Percentiles rank a stretch among this genome's conserved stretches.
Evolutionary conservation across 2,888 invertebrate genomes (phyloP).

Genomic region (Liodrosophila aerea): DNA sequence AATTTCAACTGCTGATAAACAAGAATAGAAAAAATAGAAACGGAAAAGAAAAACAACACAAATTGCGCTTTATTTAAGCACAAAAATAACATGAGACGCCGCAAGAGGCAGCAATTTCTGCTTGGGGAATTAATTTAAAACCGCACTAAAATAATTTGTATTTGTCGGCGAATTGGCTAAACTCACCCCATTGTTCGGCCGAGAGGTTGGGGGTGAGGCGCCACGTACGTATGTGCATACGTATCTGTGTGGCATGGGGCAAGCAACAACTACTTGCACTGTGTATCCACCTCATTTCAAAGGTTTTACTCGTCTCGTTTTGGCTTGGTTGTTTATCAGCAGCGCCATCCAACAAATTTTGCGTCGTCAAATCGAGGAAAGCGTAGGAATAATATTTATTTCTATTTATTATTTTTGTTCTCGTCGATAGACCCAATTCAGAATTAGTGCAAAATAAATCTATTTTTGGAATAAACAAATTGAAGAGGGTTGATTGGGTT

Average conservation of each 20-base stretch:
- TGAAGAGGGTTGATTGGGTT: too few species aligned
- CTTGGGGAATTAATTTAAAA: slow-evolving; percentile 53
- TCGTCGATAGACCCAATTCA: slow-evolving; percentile 48
- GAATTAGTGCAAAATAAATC: slow-evolving; percentile 29
- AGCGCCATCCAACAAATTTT: slow-evolving; percentile 61
- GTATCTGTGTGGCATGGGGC: not conserved
- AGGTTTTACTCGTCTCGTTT: too few species aligned
- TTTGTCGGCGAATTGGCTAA: slow-evolving; percentile 44
- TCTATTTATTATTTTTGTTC: slow-evolving; percentile 20
- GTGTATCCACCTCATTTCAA: not conserved
- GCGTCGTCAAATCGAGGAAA: slow-evolving; percentile 59
- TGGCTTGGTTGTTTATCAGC: slow-evolving; percentile 44
- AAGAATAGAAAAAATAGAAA: slow-evolving; percentile 27
- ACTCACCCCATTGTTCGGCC: slow-evolving; percentile 47
- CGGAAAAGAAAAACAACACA: slow-evolving; percentile 35
- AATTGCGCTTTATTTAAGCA: slow-evolving; percentile 77
- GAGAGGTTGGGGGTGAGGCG: too few species aligned
- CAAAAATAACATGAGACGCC: slow-evolving; percentile 64
- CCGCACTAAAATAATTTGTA: slow-evolving; percentile 54
- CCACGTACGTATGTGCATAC: slow-evolving; percentile 11
- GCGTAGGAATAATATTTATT: slow-evolving; percentile 14
- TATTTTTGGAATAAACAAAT: slow-evolving; percentile 11
- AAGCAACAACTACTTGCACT: slow-evolving; percentile 2
- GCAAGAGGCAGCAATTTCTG: slow-evolving; percentile 28
- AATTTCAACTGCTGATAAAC: slow-evolving; percentile 74